Percentiles rank a stretch among this genome's conserved stretches.
phyloP scores from a whole-genome alignment of 2,113 vertebrate genomes.

The Gobio gobio region DNA sequence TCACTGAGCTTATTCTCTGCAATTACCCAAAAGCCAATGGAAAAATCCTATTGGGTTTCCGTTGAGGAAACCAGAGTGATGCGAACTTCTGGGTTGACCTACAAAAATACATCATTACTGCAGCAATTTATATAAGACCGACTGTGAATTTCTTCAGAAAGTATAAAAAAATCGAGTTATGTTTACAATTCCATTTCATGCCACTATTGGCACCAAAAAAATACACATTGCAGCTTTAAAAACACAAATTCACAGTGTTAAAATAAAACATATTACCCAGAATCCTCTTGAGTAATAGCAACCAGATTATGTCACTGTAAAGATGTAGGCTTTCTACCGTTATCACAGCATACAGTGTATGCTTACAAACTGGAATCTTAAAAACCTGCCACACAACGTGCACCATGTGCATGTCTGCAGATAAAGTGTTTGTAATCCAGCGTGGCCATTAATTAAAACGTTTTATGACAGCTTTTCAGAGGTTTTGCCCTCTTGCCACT shows the following conservation, averaged over 20 bases:
- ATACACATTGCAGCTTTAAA: not conserved
- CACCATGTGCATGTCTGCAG: slow-evolving; percentile 8
- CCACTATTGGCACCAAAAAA: not conserved
- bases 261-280: not conserved
- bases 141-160: not conserved
- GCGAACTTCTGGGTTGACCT: too few species aligned
- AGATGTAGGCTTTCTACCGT: not conserved
- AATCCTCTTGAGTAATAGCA: not conserved
- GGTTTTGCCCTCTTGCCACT: not conserved
- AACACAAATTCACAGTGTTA: not conserved
- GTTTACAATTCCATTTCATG: not conserved
- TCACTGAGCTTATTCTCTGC: too few species aligned
- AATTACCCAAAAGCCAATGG: too few species aligned
- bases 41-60: too few species aligned
- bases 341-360: not conserved
- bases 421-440: slow-evolving; percentile 7
- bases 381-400: not conserved
- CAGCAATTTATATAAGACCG: too few species aligned
- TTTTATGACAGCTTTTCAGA: slow-evolving; percentile 11
- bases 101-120: too few species aligned
- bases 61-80: too few species aligned
- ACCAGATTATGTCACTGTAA: not conserved
- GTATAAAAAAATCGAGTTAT: not conserved
- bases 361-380: not conserved
- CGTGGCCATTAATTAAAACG: not conserved